phyloP scores from a whole-genome alignment of 2,797 vertebrate genomes.

The Microctenopoma lineatum region DNA sequence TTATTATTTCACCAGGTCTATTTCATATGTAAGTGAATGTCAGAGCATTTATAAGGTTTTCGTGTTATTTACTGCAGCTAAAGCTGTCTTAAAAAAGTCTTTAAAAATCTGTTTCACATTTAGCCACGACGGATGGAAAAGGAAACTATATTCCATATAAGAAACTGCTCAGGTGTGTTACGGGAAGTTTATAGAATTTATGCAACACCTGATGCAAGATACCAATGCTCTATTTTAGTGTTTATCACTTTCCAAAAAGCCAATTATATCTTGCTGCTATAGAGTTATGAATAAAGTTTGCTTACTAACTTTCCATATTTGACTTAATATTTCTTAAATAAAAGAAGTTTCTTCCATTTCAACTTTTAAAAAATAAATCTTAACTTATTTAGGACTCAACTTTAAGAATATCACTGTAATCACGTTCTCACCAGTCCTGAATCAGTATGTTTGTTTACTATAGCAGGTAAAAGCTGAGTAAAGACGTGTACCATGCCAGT shows the following conservation, averaged over 20 bases:
- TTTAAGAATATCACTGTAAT: no score
- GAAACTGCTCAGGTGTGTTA: conserved; percentile 29
- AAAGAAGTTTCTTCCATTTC: neutral
- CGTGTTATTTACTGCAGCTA: neutral
- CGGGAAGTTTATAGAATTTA: neutral
- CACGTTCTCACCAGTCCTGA: neutral
- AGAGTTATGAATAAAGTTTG: neutral
- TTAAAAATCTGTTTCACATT: neutral
- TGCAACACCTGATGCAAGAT: neutral
- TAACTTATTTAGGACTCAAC: no score
- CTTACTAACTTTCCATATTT: neutral
- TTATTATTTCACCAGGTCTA: no score
- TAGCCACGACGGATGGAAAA: neutral
- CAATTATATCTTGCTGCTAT: neutral
- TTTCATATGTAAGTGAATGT: no score
- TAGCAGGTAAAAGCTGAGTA: conserved; percentile 7
- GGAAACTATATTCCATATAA: neutral
- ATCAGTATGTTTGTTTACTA: conserved; percentile 6
- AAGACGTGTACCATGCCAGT: neutral
- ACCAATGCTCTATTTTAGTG: no score
- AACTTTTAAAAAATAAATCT: no score
- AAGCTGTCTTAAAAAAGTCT: no score
- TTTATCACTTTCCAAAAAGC: no score
- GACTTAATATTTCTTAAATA: neutral
- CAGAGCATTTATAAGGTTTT: neutral